Base-by-base conservation (phyloP, 64 coral and sea anemone species). In the Actinia tenebrosa region DNA sequence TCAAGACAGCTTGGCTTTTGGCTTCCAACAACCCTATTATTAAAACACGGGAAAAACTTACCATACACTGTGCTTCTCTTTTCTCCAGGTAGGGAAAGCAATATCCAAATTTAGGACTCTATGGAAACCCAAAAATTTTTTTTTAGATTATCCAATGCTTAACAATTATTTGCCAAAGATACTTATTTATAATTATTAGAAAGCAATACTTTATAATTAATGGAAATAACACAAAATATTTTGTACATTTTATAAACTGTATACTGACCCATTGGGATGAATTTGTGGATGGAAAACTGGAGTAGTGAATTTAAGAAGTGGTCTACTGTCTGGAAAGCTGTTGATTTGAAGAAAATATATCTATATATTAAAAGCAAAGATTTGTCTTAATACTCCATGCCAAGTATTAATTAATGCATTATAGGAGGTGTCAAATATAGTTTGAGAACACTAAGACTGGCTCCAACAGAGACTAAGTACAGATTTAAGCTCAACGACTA, bases 211-310 rank as follows among this genome's bases (percentile, higher is more conserved):
- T 37, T 37, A 37, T 37, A 37, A 37, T 37, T 37, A 37, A 37
- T 37, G 30, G 1, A 37, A 50, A 50, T 0, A 5, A 8, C 2
- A 8, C 47, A 8, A 50, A 50, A 50, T 50, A 50, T 50, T 50
- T 50, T 50, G 7, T 0, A 8, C 47, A 50, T 50, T 50, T 50
- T 2, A 61, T 20, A 61, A 18, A 61, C 7, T 6, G 20, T 66
- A 25, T 75, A 88, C 89, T 89, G 89, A 94, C 95, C 96, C 93
- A 88, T 89, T 95, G 3, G 59, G 83, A 60, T 98, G 86, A 66
- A 98, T 89, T 91, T 98, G 96, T 17, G 96, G 96, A 80, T 98
- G 96, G 20, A 98, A 98, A 19, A 98, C 47, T 18, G 88, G 87
- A 66, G 93, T 92, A 1, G 96, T 98, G 16, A 98, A 98, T 42